Evolutionary conservation across 2,888 invertebrate species (phyloP).

Genomic region (Lasioglossum pauxillum): DNA sequence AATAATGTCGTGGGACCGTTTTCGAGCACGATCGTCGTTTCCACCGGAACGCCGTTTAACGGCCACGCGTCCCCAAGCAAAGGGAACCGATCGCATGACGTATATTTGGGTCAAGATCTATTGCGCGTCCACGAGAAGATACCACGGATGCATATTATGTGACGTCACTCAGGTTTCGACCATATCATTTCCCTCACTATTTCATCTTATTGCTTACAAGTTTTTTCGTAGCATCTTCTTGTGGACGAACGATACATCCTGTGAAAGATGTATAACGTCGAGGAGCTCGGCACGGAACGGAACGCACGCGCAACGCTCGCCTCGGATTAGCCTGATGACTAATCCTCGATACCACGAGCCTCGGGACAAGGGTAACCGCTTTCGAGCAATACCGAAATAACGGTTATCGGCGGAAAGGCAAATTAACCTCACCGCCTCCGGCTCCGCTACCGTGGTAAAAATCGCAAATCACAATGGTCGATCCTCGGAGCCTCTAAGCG

Average conservation of each 20-base stretch:
- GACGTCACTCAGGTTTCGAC: neutral
- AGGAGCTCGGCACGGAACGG: neutral
- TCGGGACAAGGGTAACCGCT: slow-evolving; percentile 56
- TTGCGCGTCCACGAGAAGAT: neutral
- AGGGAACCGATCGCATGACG: slow-evolving; percentile 18
- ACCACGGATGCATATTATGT: neutral
- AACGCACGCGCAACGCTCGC: slow-evolving; percentile 8
- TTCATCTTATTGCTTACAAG: neutral
- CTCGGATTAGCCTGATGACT: slow-evolving; percentile 53
- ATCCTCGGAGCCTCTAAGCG: slow-evolving; percentile 43
- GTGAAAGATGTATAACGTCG: neutral
- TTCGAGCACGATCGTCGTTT: slow-evolving; percentile 61
- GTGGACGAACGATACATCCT: neutral
- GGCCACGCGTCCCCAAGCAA: neutral
- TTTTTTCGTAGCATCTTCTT: neutral
- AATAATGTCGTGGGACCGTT: slow-evolving; percentile 78
- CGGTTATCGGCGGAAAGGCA: slow-evolving; percentile 62
- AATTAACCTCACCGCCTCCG: slow-evolving; percentile 48
- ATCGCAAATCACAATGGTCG: slow-evolving; percentile 66
- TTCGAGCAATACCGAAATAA: slow-evolving; percentile 62
- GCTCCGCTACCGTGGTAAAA: slow-evolving; percentile 62
- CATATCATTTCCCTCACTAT: neutral
- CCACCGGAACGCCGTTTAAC: neutral
- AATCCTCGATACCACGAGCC: slow-evolving; percentile 33
- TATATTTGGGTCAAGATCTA: slow-evolving; percentile 21